Evolutionary conservation across 2,797 vertebrate species (phyloP), one percentile per base, ranked within the genome.

Genomic region (Betta splendens): DNA sequence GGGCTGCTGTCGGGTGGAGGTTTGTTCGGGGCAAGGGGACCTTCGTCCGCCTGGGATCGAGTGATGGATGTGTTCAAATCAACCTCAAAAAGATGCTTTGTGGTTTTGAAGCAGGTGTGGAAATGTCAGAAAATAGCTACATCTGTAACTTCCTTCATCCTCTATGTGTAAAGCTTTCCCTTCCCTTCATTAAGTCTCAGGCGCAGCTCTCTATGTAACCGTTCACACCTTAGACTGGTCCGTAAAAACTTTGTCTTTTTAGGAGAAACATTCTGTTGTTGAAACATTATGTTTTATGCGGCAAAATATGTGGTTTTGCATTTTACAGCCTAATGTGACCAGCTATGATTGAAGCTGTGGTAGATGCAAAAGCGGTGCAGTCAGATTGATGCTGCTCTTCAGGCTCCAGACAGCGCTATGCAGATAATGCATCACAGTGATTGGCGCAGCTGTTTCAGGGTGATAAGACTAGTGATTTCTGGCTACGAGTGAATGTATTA

Each of bases 141-240:
- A 3, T 29, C n/a, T n/a, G n/a, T n/a, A n/a, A n/a, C n/a, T n/a
- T n/a, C n/a, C n/a, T n/a, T 33, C n/a, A 33, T 15, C n/a, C 32
- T 33, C 32, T 33, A n/a, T 33, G 6, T 15, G 32, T n/a, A 33
- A 33, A 33, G 32, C 13, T 33, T 13, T 13, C 5, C 32, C 5
- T n/a, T 22, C 28, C 33, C 45, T 32, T 33, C 31, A 33, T 33
- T n/a, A 23, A 23, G 49, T 49, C 47, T 12, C 47, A n/a, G n/a
- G n/a, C 17, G 32, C 21, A 50, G 13, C 31, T 31, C 9, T 22
- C 4, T 33, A 20, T n/a, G n/a, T n/a, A n/a, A n/a, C n/a, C n/a
- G n/a, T n/a, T n/a, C n/a, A n/a, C n/a, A n/a, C n/a, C n/a, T n/a
- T n/a, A n/a, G n/a, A n/a, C n/a, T n/a, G n/a, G n/a, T n/a, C n/a